Base-by-base conservation (phyloP, 2,797 vertebrate species). In the Iguana delicatissima region DNA sequence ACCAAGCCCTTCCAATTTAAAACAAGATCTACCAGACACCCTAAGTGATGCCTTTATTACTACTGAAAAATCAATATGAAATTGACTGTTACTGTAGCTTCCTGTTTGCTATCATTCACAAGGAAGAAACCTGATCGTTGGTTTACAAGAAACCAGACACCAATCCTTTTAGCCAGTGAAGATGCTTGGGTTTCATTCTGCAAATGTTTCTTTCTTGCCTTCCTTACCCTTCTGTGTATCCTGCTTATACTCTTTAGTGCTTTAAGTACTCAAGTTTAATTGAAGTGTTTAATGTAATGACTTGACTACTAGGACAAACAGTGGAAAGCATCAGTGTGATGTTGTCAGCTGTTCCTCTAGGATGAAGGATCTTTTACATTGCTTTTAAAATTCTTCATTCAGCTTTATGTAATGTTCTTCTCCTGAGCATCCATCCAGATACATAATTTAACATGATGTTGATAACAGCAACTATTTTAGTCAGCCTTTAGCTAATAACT, bases 181-280 rank as follows among this genome's bases (percentile, higher is more conserved):
- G 18, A 16, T 14, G 20, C 24, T 81, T 38, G 3, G 0, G 83
- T 83, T 73, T 89, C 55, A 85, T 86, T 92, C 77, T 91, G 1
- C 26, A 26, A 87, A 59, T 38, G 62, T 6, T 80, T 50, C 77
- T 74, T 91, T 93, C 4, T 77, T 89, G 64, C 29, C 18, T 91
- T 50, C 42, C 13, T 16, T 84, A 0, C 24, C 92, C n/a, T 84
- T 87, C 72, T 91, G 74, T 87, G 16, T 64, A 38, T 46, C 32
- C 69, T 92, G 1, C 67, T 4, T 32, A 69, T 69, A 69, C 67
- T 69, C 8, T 84, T 90, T 18, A n/a, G 69, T 80, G 6, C 29
- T 91, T 89, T 18, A 90, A 10, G 1, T 87, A n/a, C 64, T 84
- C 32, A 4, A 20, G n/a, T 42, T 67, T 64, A 32, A 29, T 73